Evolutionary conservation across 2,888 invertebrate genomes (phyloP).

Genomic region (Eurytoma californica): DNA sequence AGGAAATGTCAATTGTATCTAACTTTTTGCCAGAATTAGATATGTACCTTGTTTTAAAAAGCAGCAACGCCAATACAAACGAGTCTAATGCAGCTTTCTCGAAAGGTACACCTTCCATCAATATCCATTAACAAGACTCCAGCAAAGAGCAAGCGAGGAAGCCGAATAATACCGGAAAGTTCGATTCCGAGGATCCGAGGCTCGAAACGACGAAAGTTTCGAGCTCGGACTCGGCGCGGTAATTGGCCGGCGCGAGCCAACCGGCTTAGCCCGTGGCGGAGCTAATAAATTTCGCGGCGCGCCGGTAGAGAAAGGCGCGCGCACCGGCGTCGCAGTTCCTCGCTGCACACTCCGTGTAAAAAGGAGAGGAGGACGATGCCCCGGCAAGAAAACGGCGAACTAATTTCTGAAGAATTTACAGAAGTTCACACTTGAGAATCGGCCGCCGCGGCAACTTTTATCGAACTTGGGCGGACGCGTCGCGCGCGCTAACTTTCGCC

Average conservation of each 20-base stretch:
- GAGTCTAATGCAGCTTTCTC: too few relatives aligned
- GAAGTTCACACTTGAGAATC: constrained; percentile 40
- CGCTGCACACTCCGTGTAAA: too few relatives aligned
- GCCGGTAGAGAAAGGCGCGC: too few relatives aligned
- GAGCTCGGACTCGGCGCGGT: background rate
- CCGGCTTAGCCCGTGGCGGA: background rate
- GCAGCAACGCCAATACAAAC: too few relatives aligned
- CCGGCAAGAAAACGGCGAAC: constrained; percentile 31
- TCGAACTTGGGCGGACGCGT: background rate
- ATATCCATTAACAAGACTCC: background rate
- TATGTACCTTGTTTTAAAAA: too few relatives aligned
- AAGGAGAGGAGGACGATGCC: background rate
- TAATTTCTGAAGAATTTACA: constrained; percentile 48
- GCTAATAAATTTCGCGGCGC: constrained; percentile 23
- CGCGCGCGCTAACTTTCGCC: constrained; percentile 28
- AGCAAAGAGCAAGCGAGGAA: too few relatives aligned
- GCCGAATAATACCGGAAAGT: too few relatives aligned
- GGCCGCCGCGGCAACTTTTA: constrained; percentile 21
- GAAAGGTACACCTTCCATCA: background rate
- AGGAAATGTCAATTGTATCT: too few relatives aligned
- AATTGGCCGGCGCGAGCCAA: constrained; percentile 12
- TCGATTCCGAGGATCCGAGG: background rate
- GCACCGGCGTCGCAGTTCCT: too few relatives aligned
- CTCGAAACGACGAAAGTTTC: constrained; percentile 18
- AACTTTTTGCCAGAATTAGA: too few relatives aligned